phyloP scores from a whole-genome alignment of 2,888 invertebrate species.

The Napeogenes sylphis region DNA sequence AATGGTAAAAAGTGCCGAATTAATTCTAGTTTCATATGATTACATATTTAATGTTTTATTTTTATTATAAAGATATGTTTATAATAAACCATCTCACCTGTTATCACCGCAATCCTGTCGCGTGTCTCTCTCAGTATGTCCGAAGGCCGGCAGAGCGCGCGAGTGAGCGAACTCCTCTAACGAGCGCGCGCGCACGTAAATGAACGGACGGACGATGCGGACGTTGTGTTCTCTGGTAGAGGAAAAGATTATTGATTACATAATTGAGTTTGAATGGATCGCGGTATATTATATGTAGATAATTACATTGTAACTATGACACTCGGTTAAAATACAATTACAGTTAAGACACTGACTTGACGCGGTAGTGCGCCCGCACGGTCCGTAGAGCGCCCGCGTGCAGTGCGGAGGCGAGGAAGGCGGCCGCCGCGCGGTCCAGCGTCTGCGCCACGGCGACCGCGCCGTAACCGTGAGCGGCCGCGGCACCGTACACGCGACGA shows the following conservation, averaged over 20 bases:
- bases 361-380: constrained; percentile 88
- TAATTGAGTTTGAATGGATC: too few species aligned
- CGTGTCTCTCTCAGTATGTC: constrained; percentile 16
- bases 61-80: too few species aligned
- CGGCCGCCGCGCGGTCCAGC: constrained; percentile 89
- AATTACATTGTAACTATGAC: too few species aligned
- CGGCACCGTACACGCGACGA: constrained; percentile 85
- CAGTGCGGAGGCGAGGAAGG: constrained; percentile 88
- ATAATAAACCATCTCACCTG: too few species aligned
- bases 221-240: constrained; percentile 84
- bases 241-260: neutral
- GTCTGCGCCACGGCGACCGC: constrained; percentile 93
- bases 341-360: constrained; percentile 72
- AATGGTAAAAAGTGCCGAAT: too few species aligned
- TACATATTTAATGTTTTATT: too few species aligned
- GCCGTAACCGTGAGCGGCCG: constrained; percentile 87
- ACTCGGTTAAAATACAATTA: neutral
- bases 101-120: neutral
- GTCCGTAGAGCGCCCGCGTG: constrained; percentile 87
- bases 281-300: too few species aligned
- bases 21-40: too few species aligned
- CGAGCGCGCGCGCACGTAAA: constrained; percentile 88
- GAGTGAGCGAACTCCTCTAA: constrained; percentile 85
- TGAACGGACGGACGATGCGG: constrained; percentile 90
- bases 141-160: constrained; percentile 84